Evolutionary conservation across 2,113 vertebrate genomes (phyloP), one percentile per base, ranked within the genome.

Genomic region (Galemys pyrenaicus): DNA sequence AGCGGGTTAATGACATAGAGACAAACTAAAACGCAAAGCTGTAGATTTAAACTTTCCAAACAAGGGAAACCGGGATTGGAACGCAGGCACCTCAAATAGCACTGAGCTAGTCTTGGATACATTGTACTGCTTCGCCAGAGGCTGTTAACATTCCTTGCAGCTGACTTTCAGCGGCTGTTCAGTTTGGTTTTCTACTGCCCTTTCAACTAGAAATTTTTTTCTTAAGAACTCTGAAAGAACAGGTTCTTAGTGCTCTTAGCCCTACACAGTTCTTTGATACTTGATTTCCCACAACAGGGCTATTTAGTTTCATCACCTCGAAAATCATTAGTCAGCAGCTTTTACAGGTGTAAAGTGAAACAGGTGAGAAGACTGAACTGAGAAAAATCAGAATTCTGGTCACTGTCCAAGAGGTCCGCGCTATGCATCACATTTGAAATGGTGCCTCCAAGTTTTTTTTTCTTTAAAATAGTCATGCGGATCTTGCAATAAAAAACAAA

Each of bases 141-240:
- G 11, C 26, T 32, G 6, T 65, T 75, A 6, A n/a, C 5, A 46
- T 19, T 80, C 62, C 54, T 56, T 56, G 54, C 54, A 6, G 54
- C 54, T 56, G 20, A 24, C 54, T 56, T 22, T 2, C 54, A 56
- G 54, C 8, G 20, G 19, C 54, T 56, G 6, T 49, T 49, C 16
- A 17, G 49, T 62, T 46, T 56, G 49, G 11, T 44, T 82, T 82
- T 62, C 60, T 24, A 26, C 37, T 64, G 32, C 26, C 39, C 46
- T 75, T 70, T 68, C 44, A 22, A 12, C 44, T 9, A 24, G 80
- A 26, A 86, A 71, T 56, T 9, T 32, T n/a, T 41, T 37, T 87
- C 85, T 94, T 10, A 49, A 92, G 56, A 77, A 88, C 35, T 77
- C 68, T n/a, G 22, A 93, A 95, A 51, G 56, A 83, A n/a, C 11